Percentiles rank a stretch among this genome's conserved stretches.
Evolutionary conservation across 2,113 vertebrate genomes (phyloP).

Genomic region (Eudyptes chrysolophus): DNA sequence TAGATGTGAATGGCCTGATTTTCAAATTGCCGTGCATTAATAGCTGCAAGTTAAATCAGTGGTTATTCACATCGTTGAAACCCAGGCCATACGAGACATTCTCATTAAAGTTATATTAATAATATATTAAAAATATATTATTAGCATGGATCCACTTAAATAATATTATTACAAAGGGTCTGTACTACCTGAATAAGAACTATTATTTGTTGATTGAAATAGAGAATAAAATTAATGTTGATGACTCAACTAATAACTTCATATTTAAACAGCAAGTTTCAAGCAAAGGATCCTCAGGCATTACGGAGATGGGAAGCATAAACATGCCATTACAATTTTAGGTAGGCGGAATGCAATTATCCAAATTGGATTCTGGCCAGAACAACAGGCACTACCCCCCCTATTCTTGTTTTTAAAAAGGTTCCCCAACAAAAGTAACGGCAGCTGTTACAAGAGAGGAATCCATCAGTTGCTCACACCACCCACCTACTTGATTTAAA

Average conservation of each 20-base stretch:
- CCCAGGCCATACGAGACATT: neutral
- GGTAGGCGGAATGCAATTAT: slow-evolving; percentile 56
- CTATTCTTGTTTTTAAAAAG: neutral
- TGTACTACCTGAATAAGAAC: neutral
- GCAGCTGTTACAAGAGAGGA: slow-evolving; percentile 7
- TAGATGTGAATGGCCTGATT: neutral
- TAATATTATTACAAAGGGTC: neutral
- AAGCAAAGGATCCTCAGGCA: slow-evolving; percentile 32
- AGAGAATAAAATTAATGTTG: slow-evolving; percentile 10
- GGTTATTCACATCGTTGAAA: neutral
- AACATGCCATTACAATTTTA: slow-evolving; percentile 40
- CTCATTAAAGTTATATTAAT: neutral
- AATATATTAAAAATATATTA: neutral
- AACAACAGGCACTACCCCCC: neutral
- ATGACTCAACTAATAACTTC: slow-evolving; percentile 24
- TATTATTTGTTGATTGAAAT: slow-evolving; percentile 1
- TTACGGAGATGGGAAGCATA: slow-evolving; percentile 2
- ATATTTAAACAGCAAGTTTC: slow-evolving; percentile 32
- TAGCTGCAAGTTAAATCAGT: neutral
- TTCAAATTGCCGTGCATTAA: neutral
- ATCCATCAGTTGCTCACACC: neutral
- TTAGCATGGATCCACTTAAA: neutral
- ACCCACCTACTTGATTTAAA: neutral
- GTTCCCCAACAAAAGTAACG: neutral
- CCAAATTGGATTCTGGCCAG: slow-evolving; percentile 45